Evolutionary conservation across 2,888 invertebrate genomes (phyloP).

Genomic region (Xanthorhoe designata): DNA sequence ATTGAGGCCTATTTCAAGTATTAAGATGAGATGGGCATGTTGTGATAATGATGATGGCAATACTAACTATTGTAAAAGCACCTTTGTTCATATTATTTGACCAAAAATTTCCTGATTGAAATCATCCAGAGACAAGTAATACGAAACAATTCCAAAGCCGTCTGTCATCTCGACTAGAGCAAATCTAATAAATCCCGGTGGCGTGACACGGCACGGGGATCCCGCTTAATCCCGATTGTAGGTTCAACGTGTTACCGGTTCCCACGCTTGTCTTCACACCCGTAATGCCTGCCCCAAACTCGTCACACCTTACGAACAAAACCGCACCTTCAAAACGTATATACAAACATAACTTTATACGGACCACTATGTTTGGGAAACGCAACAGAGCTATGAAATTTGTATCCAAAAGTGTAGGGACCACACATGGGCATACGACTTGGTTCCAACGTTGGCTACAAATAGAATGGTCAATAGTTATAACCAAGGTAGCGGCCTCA

Average conservation of each 20-base stretch:
- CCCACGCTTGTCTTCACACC: slow-evolving; percentile 10
- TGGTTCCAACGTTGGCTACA: too few relatives aligned
- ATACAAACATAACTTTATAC: background rate
- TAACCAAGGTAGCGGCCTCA: too few relatives aligned
- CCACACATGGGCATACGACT: too few relatives aligned
- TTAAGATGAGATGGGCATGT: too few relatives aligned
- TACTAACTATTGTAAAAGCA: too few relatives aligned
- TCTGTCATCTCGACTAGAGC: slow-evolving; percentile 45
- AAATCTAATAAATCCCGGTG: slow-evolving; percentile 51
- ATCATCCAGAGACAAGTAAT: slow-evolving; percentile 5
- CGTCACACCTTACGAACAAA: background rate
- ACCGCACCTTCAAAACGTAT: too few relatives aligned
- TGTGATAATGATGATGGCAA: too few relatives aligned
- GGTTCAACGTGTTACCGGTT: slow-evolving; percentile 26
- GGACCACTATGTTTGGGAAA: background rate
- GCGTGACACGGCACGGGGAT: slow-evolving; percentile 33
- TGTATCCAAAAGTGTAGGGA: too few relatives aligned
- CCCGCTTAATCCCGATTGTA: slow-evolving; percentile 33
- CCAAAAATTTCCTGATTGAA: background rate
- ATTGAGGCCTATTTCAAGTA: too few relatives aligned
- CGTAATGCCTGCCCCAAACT: background rate
- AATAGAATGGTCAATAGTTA: too few relatives aligned
- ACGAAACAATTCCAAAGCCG: slow-evolving; percentile 32
- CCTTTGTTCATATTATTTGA: background rate
- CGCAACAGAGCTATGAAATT: too few relatives aligned